Evolutionary conservation across 2,113 vertebrate species (phyloP).

Genomic region (Nannobrachium achirus): DNA sequence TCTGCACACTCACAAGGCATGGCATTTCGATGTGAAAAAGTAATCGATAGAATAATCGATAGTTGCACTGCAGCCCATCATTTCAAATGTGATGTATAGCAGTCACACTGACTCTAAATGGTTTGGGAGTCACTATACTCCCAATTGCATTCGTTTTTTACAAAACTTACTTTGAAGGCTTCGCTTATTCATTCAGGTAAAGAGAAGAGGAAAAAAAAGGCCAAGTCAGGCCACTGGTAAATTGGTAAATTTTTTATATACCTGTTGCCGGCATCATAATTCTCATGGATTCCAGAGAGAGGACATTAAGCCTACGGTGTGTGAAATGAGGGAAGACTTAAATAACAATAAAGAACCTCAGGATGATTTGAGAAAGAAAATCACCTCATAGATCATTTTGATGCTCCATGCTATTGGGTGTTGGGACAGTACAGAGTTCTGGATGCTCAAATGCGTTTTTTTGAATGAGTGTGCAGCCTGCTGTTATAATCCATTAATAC

Average conservation of each 20-base stretch:
- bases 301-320: slow-evolving; percentile 15
- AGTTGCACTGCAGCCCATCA: too few relatives aligned
- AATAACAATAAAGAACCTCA: slow-evolving; percentile 35
- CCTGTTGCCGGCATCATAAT: slow-evolving; percentile 36
- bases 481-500: slow-evolving; percentile 26
- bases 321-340: slow-evolving; percentile 27
- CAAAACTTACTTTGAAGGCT: slow-evolving; percentile 50
- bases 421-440: slow-evolving; percentile 51
- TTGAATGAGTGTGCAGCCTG: slow-evolving; percentile 33
- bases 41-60: too few relatives aligned
- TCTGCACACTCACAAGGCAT: too few relatives aligned
- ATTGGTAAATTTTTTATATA: slow-evolving; percentile 20
- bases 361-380: slow-evolving; percentile 31
- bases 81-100: too few relatives aligned
- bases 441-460: slow-evolving; percentile 56
- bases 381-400: slow-evolving; percentile 37
- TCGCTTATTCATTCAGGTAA: slow-evolving; percentile 57
- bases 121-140: slow-evolving; percentile 2
- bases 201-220: slow-evolving; percentile 31
- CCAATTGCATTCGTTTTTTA: neutral
- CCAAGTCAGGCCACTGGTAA: too few relatives aligned
- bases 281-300: slow-evolving; percentile 40
- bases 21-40: too few relatives aligned
- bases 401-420: slow-evolving; percentile 26
- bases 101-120: slow-evolving; percentile 58